Conservation (phyloP, 2,113 vertebrate species). For the Tetraodon nigroviridis region DNA sequence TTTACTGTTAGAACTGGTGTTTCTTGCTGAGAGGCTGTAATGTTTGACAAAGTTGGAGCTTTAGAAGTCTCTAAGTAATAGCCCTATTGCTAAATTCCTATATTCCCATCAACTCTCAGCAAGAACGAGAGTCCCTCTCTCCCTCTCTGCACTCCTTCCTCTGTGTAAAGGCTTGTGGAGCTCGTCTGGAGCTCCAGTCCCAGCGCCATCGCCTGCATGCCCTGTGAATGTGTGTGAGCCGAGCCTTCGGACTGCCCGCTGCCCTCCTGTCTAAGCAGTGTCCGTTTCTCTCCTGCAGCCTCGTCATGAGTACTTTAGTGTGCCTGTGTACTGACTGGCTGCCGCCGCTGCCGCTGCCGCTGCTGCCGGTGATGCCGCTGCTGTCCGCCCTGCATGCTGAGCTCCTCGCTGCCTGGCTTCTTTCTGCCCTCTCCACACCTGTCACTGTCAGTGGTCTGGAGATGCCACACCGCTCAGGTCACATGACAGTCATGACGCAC, state of each 20-base stretch:
- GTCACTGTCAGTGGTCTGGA: conserved; percentile 28
- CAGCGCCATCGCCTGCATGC: conserved; percentile 34
- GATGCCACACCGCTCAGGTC: conserved; percentile 7
- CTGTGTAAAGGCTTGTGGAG: neutral
- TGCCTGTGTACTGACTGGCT: conserved; percentile 96
- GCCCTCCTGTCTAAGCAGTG: conserved; percentile 64
- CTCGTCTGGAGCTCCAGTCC: conserved; percentile 2
- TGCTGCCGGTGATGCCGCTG: conserved; percentile 77
- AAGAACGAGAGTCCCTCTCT: too few relatives aligned
- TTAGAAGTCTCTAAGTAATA: too few relatives aligned
- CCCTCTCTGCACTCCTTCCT: too few relatives aligned
- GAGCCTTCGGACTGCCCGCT: conserved; percentile 2
- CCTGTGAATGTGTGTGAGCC: conserved; percentile 17
- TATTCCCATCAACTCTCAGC: too few relatives aligned
- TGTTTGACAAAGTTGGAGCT: too few relatives aligned
- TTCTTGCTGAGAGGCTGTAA: too few relatives aligned
- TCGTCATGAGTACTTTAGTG: conserved; percentile 98
- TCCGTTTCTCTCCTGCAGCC: conserved; percentile 90
- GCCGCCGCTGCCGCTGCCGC: conserved; percentile 83
- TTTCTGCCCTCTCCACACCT: conserved; percentile 39
- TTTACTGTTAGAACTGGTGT: too few relatives aligned
- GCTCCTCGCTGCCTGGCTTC: conserved; percentile 60
- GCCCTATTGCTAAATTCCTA: too few relatives aligned
- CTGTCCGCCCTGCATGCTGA: conserved; percentile 66
- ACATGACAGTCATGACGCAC: conserved; percentile 17